A percentile compares a stretch with the other conserved stretches of the same genome.
These are phyloP conservation scores for Acleris laterana DNA, from an alignment of 2,888 invertebrate genomes.

Conservation along the genomic window DNA sequence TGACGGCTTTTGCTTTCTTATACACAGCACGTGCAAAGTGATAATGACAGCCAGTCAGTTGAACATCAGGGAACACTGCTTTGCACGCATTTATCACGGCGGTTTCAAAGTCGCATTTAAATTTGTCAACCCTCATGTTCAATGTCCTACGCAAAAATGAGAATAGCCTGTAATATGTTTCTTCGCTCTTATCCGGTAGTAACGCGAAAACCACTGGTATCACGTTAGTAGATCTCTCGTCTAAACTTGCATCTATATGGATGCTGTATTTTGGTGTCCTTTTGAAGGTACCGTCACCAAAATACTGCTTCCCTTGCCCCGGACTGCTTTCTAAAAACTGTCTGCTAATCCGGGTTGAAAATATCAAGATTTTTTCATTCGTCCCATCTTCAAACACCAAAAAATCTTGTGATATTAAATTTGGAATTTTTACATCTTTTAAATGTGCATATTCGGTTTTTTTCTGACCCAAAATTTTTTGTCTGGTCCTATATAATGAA, in stretches of 20 bases:
- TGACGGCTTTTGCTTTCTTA: slow-evolving; percentile 12
- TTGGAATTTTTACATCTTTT: slow-evolving; percentile 14
- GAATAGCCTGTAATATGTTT: too few species aligned
- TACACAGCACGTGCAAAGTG: slow-evolving; percentile 19
- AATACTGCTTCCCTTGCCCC: slow-evolving; percentile 8
- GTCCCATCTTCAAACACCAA: slow-evolving; percentile 13
- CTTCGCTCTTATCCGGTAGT: too few species aligned
- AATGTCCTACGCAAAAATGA: neutral
- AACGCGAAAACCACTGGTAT: too few species aligned
- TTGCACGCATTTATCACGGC: slow-evolving; percentile 14
- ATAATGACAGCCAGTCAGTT: slow-evolving; percentile 12
- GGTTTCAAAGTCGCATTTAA: slow-evolving; percentile 16
- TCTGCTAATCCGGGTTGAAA: slow-evolving; percentile 9
- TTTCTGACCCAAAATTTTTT: too few species aligned
- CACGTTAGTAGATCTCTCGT: too few species aligned
- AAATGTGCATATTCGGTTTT: slow-evolving; percentile 2
- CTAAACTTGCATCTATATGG: too few species aligned
- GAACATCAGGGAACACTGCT: slow-evolving; percentile 16
- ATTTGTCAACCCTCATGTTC: slow-evolving; percentile 7
- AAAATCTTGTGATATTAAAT: slow-evolving; percentile 13
- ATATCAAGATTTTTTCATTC: slow-evolving; percentile 11
- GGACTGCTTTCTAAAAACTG: slow-evolving; percentile 6
- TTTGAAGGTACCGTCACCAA: slow-evolving; percentile 17
- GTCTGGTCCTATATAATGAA: too few species aligned
- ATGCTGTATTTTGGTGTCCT: neutral